Base-by-base conservation (phyloP, 2,888 invertebrate genomes). In the Cinara cedri region DNA sequence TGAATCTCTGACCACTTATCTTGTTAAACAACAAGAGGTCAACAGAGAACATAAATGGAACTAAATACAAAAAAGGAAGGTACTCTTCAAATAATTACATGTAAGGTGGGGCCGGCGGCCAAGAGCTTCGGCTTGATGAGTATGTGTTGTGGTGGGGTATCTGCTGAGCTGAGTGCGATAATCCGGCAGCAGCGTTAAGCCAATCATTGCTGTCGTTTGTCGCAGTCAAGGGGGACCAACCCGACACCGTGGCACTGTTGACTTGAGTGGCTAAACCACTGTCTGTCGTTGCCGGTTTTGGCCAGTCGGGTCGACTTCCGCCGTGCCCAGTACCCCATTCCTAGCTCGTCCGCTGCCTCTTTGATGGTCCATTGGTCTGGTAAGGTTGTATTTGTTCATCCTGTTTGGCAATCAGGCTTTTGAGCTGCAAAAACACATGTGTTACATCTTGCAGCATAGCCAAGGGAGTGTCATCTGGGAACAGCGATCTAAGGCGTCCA, bases 401-500 rank as follows among this genome's bases (percentile, higher is more conserved):
- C 85, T 60, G 66, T 44, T 76, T 72, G 0, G 1, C 8, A 0
- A 75, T 3, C 10, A 68, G 54, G 11, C 1, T n/a, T 8, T 75
- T 54, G 0, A 65, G 24, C 8, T 78, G 70, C 2, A n/a, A 3
- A 26, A 76, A 44, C 6, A 46, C 81, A 1, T 54, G 26, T 10
- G 42, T 60, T 42, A 72, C 26, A 19, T 82, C 81, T 87, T 13
- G 88, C 88, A 81, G 89, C 88, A 87, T 78, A 9, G n/a, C 78
- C 57, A 78, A 11, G 0, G 78, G 78, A 8, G 34, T 60, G 0
- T 78, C 70, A 0, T 78, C 70, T 1, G 68, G 93, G 85, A 88
- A 90, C 34, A 90, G 87, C 57, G 89, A 88, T 83, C 89, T 88
- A 86, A 91, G 91, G 85, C 93, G 93, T 84, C 93, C 92, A 55